A percentile compares a stretch with the other conserved stretches of the same genome.
Evolutionary conservation across 2,888 invertebrate species (phyloP).

Genomic region (Hydroisotoma schaefferi): DNA sequence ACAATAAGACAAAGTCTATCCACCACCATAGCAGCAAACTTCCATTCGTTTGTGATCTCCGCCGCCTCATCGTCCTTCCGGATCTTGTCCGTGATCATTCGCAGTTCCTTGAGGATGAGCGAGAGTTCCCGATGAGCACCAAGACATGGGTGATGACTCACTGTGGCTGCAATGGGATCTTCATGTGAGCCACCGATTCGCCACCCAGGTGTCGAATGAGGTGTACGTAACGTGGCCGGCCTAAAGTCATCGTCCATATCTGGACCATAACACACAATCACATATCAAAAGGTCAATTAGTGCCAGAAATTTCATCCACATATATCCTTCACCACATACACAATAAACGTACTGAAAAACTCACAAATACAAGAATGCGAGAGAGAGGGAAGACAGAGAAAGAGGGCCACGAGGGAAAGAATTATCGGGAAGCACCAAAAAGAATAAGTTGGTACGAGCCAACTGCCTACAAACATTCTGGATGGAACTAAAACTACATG

Average conservation of each 20-base stretch:
- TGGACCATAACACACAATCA: slow-evolving; percentile 15
- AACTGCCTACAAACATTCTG: too few species aligned
- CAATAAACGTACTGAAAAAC: too few species aligned
- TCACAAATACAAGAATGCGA: too few species aligned
- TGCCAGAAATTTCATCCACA: background rate
- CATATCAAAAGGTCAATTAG: background rate
- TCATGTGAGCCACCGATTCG: slow-evolving; percentile 60
- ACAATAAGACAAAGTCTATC: slow-evolving; percentile 99
- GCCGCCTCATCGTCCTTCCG: slow-evolving; percentile 91
- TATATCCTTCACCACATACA: background rate
- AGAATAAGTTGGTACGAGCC: too few species aligned
- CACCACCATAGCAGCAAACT: slow-evolving; percentile 96
- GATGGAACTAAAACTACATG: too few species aligned
- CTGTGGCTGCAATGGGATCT: slow-evolving; percentile 60
- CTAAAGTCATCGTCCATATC: slow-evolving; percentile 96
- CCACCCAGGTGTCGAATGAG: slow-evolving; percentile 54
- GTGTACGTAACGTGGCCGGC: slow-evolving; percentile 64
- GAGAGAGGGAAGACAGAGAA: too few species aligned
- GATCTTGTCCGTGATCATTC: slow-evolving; percentile 89
- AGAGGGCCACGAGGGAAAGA: too few species aligned
- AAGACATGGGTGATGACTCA: slow-evolving; percentile 63
- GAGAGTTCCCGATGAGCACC: slow-evolving; percentile 91
- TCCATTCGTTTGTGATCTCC: slow-evolving; percentile 96
- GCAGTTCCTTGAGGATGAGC: slow-evolving; percentile 85
- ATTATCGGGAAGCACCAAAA: too few species aligned